Evolutionary conservation across 2,888 invertebrate genomes (phyloP).

Genomic region (Carterocephalus palaemon): DNA sequence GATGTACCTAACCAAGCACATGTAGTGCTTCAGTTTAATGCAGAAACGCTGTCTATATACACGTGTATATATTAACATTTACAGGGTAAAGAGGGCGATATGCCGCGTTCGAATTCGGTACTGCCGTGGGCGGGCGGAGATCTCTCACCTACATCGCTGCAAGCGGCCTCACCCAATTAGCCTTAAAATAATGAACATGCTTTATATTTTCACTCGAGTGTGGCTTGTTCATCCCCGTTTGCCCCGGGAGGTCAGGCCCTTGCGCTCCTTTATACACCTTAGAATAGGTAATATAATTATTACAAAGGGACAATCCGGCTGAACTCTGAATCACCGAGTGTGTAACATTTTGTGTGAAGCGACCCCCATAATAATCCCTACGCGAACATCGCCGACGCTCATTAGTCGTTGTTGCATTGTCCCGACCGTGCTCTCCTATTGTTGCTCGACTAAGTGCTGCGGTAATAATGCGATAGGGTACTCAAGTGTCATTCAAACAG

Average conservation of each 20-base stretch:
- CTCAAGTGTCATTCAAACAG: conserved; percentile 14
- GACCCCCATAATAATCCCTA: conserved; percentile 41
- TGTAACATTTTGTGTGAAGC: conserved; percentile 45
- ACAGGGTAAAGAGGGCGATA: conserved; percentile 65
- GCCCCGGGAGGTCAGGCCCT: conserved; percentile 73
- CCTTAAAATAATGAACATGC: conserved; percentile 80
- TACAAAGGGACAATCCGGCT: conserved; percentile 54
- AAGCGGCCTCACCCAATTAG: conserved; percentile 77
- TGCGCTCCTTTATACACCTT: conserved; percentile 50
- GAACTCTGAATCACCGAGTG: conserved; percentile 43
- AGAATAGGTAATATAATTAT: conserved; percentile 51
- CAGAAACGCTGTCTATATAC: conserved; percentile 69
- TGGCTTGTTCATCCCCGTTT: conserved; percentile 72
- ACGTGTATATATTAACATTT: conserved; percentile 51
- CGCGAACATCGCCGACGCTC: conserved; percentile 36
- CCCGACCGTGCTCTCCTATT: conserved; percentile 35
- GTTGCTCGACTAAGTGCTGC: conserved; percentile 31
- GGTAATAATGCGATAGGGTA: conserved; percentile 19
- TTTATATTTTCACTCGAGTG: conserved; percentile 76
- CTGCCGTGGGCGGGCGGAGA: conserved; percentile 68
- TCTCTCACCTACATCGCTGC: conserved; percentile 69
- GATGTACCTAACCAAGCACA: conserved; percentile 23
- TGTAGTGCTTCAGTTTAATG: conserved; percentile 64
- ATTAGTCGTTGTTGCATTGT: conserved; percentile 39
- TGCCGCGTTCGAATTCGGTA: conserved; percentile 63